A percentile compares a stretch with the other conserved stretches of the same genome.
These are phyloP conservation scores for Ridgeia piscesae DNA, from an alignment of 1,140 invertebrate species.

Conservation along the genomic window DNA sequence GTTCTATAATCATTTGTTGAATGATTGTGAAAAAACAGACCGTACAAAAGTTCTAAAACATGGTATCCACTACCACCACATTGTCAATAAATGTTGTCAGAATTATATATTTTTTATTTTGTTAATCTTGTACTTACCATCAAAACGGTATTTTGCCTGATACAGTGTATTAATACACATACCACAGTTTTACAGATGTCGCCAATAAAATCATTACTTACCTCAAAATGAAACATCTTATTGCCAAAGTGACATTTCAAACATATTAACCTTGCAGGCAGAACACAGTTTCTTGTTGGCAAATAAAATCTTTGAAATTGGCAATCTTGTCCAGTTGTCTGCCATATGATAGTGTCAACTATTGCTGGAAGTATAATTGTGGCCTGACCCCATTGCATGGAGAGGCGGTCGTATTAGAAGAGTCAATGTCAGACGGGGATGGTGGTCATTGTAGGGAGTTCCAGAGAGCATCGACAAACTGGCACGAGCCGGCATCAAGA, in stretches of 20 bases:
- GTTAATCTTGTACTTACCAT: neutral
- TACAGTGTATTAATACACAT: neutral
- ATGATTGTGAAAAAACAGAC: neutral
- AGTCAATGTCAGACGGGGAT: conserved; percentile 13
- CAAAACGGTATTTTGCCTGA: neutral
- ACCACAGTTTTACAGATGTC: neutral
- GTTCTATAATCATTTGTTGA: neutral
- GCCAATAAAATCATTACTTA: neutral
- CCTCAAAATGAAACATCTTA: too few species aligned
- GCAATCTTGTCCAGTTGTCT: neutral
- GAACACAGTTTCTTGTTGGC: neutral
- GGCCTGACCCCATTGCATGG: neutral
- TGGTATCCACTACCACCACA: neutral
- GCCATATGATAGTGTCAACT: too few species aligned
- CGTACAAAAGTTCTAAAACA: neutral
- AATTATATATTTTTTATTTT: neutral
- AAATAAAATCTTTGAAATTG: neutral
- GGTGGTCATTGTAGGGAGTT: conserved; percentile 62
- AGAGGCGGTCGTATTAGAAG: conserved; percentile 41
- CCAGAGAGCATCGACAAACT: conserved; percentile 84
- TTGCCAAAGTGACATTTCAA: too few species aligned
- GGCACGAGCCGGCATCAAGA: conserved; percentile 77
- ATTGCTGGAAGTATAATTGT: neutral
- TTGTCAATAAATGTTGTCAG: neutral
- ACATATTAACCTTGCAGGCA: too few species aligned